Conservation (phyloP, 2,113 vertebrate species). For the Alexandromys fortis region DNA sequence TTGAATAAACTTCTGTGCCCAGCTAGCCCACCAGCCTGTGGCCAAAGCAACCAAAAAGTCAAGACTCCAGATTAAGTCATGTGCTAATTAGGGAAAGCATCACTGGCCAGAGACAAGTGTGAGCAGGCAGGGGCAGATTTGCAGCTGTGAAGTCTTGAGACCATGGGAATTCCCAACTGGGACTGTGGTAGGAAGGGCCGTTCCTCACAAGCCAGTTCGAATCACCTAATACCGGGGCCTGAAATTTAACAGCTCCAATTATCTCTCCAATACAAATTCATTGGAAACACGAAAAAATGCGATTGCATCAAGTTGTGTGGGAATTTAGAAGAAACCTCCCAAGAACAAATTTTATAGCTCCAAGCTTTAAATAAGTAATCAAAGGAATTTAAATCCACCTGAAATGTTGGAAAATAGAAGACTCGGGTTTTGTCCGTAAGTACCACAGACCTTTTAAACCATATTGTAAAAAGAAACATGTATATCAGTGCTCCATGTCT, state of each 20-base stretch:
- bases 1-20: conserved; percentile 43
- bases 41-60: conserved; percentile 20
- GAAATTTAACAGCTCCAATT: conserved; percentile 58
- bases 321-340: conserved; percentile 40
- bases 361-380: conserved; percentile 50
- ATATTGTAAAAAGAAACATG: background rate
- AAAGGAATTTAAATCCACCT: background rate
- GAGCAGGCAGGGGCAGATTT: conserved; percentile 39
- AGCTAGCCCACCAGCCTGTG: background rate
- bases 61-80: conserved; percentile 68
- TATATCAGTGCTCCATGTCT: background rate
- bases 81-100: conserved; percentile 75
- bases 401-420: conserved; percentile 1
- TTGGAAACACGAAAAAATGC: conserved; percentile 41
- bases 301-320: background rate
- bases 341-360: conserved; percentile 26
- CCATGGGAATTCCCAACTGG: conserved; percentile 54
- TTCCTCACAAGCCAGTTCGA: conserved; percentile 12
- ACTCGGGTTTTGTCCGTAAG: background rate
- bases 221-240: conserved; percentile 50
- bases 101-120: conserved; percentile 64
- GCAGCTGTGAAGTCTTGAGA: conserved; percentile 75
- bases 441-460: background rate
- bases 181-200: conserved; percentile 52
- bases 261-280: conserved; percentile 55